Percentiles rank a stretch among this genome's conserved stretches.
phyloP scores from a whole-genome alignment of 2,113 vertebrate genomes.

The Pteropus alecto region DNA sequence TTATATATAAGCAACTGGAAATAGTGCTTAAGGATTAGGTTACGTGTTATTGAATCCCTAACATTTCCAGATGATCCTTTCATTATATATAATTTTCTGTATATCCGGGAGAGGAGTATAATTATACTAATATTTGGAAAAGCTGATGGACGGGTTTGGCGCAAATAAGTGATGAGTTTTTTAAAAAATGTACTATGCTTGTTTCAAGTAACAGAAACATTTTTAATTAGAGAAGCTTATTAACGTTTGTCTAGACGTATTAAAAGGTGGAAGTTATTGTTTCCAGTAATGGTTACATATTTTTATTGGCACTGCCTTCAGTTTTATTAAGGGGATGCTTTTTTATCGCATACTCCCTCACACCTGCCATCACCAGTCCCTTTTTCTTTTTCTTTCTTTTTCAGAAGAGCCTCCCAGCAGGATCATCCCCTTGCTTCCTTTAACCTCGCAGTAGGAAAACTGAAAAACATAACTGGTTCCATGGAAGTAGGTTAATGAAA shows the following conservation, averaged over 20 bases:
- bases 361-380: background rate
- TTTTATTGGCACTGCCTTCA: background rate
- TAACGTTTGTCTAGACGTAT: background rate
- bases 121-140: constrained; percentile 24
- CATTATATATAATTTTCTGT: constrained; percentile 19
- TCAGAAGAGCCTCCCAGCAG: constrained; percentile 68
- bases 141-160: background rate
- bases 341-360: background rate
- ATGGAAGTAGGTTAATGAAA: constrained; percentile 62
- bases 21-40: background rate
- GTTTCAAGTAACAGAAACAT: background rate
- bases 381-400: background rate
- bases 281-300: background rate
- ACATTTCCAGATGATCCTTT: background rate
- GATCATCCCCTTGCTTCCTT: constrained; percentile 74
- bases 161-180: background rate
- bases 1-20: background rate
- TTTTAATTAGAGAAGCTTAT: background rate
- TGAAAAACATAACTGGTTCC: constrained; percentile 55
- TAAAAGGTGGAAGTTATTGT: background rate
- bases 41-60: background rate
- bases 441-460: constrained; percentile 65
- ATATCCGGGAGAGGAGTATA: background rate
- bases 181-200: background rate
- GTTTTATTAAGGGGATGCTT: background rate